phyloP scores from a whole-genome alignment of 53 echinoderm and acorn worm genomes.

The Hippasteria phrygiana region DNA sequence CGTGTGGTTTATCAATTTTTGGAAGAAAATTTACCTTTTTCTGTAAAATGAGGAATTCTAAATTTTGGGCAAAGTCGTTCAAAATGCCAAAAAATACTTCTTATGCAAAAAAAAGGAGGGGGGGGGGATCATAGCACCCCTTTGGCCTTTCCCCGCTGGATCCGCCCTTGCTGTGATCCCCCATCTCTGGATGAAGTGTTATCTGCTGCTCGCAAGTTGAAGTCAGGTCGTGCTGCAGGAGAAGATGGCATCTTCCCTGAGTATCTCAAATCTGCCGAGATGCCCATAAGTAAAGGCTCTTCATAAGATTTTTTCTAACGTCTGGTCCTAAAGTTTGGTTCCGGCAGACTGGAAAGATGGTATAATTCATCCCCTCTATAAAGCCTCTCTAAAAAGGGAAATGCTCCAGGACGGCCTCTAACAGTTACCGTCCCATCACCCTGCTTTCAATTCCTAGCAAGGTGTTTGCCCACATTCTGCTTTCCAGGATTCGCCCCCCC shows the following conservation, averaged over 20 bases:
- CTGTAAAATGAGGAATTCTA: too few relatives aligned
- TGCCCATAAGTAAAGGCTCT: background rate
- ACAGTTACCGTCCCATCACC: background rate
- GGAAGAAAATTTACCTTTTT: too few relatives aligned
- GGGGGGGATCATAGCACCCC: too few relatives aligned
- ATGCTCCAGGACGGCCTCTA: background rate
- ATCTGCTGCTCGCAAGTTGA: background rate
- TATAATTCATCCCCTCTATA: background rate
- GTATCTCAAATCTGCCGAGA: background rate
- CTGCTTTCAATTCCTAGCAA: background rate
- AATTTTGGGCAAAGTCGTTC: too few relatives aligned
- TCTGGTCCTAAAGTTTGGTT: background rate
- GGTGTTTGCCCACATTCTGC: background rate
- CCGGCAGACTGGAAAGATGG: background rate
- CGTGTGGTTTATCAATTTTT: too few relatives aligned
- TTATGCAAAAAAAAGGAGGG: too few relatives aligned
- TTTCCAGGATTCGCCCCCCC: too few relatives aligned
- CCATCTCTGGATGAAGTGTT: background rate
- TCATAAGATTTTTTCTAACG: background rate
- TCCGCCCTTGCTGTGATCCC: background rate
- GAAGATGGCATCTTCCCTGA: background rate
- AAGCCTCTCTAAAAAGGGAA: background rate
- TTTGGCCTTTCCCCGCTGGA: too few relatives aligned
- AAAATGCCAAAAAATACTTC: too few relatives aligned
- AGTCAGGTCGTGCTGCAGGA: background rate